Percentiles rank a stretch among this genome's conserved stretches.
Evolutionary conservation across 2,797 vertebrate species (phyloP).

Genomic region (Lepilemur septentrionalis): DNA sequence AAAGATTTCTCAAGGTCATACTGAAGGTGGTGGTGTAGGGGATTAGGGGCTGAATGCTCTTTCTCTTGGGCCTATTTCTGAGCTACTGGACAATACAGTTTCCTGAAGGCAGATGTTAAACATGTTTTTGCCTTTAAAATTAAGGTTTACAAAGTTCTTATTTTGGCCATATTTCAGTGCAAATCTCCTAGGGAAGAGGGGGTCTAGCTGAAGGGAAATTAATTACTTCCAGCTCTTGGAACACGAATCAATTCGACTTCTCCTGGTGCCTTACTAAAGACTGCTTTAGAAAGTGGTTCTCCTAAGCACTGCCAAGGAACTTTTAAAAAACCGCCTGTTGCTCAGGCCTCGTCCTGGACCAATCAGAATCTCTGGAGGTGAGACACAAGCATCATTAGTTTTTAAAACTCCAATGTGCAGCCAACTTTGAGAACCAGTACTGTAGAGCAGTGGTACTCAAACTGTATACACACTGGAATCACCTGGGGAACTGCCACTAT

Average conservation of each 20-base stretch:
- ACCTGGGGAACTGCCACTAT: rapidly evolving
- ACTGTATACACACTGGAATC: too few species aligned
- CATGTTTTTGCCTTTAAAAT: constrained; percentile 22
- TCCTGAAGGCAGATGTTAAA: constrained; percentile 27
- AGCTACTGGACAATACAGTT: constrained; percentile 15
- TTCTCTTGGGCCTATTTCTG: constrained; percentile 30
- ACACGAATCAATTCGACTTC: not conserved
- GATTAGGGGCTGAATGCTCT: not conserved
- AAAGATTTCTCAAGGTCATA: constrained; percentile 17
- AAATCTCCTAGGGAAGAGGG: not conserved
- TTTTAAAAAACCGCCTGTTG: not conserved
- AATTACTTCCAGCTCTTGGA: not conserved
- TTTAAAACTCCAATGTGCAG: not conserved
- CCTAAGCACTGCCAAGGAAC: not conserved
- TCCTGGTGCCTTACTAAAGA: not conserved
- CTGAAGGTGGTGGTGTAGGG: not conserved
- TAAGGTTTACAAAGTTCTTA: not conserved
- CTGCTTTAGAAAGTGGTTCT: not conserved
- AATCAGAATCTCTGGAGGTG: not conserved
- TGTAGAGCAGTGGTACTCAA: not conserved
- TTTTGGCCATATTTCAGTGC: constrained; percentile 44
- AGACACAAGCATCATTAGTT: not conserved
- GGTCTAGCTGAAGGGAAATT: constrained; percentile 2
- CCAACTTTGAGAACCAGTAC: not conserved
- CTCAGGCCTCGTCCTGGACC: not conserved